Evolutionary conservation across 2,888 invertebrate genomes (phyloP).

Genomic region (Mimumesa dahlbomi): DNA sequence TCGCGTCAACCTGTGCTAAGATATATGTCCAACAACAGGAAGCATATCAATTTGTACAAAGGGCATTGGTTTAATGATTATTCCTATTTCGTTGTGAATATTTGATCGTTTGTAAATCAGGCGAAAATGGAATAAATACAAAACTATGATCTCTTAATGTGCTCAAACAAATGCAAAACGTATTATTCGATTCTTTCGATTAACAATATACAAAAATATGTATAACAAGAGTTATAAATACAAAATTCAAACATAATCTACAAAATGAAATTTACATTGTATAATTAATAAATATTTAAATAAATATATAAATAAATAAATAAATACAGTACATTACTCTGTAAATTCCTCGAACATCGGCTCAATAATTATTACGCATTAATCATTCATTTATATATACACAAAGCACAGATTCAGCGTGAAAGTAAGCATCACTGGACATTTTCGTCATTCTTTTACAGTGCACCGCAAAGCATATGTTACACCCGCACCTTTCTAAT

Average conservation of each 20-base stretch:
- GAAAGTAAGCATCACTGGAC: constrained; percentile 27
- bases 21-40: constrained; percentile 22
- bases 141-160: constrained; percentile 6
- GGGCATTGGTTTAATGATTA: constrained; percentile 9
- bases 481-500: constrained; percentile 36
- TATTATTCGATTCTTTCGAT: constrained; percentile 46
- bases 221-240: constrained; percentile 9
- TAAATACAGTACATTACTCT: constrained; percentile 25
- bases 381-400: constrained; percentile 15
- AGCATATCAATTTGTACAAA: constrained; percentile 32
- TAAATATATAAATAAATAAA: constrained; percentile 39
- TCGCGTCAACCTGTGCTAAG: neutral
- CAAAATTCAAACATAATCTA: constrained; percentile 26
- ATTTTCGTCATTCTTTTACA: constrained; percentile 31
- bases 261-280: constrained; percentile 19
- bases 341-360: neutral
- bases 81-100: neutral
- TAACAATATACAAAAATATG: constrained; percentile 30
- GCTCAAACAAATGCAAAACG: constrained; percentile 22
- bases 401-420: constrained; percentile 33
- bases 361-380: constrained; percentile 16
- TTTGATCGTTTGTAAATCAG: neutral
- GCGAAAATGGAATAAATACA: constrained; percentile 20
- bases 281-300: constrained; percentile 19
- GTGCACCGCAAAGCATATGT: constrained; percentile 37